A percentile compares a stretch with the other conserved stretches of the same genome.
Conservation (phyloP, 2,797 vertebrate species). For the Leptodactylus fallax region DNA sequence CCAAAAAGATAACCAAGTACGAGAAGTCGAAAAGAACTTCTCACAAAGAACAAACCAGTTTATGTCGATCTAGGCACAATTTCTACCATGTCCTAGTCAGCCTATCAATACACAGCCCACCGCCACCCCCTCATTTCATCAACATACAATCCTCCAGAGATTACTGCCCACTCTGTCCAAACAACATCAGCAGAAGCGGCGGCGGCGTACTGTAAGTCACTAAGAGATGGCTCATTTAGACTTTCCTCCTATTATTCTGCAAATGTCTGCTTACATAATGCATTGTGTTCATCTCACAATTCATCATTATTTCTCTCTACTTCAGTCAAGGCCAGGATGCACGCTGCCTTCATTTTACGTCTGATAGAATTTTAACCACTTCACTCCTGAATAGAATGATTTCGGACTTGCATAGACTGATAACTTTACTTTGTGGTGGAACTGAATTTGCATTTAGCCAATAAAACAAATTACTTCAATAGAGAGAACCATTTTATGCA, state of each 20-base stretch:
- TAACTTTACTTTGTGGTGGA: neutral
- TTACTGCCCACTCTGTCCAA: slow-evolving; percentile 57
- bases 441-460: neutral
- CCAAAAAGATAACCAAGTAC: neutral
- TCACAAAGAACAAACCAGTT: slow-evolving; percentile 24
- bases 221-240: slow-evolving; percentile 45
- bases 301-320: slow-evolving; percentile 39
- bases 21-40: neutral
- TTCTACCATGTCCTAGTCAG: slow-evolving; percentile 19
- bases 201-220: slow-evolving; percentile 23
- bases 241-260: slow-evolving; percentile 44
- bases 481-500: neutral
- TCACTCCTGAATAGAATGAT: neutral
- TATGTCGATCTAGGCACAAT: slow-evolving; percentile 35
- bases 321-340: slow-evolving; percentile 32
- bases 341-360: slow-evolving; percentile 9
- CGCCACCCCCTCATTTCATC: slow-evolving; percentile 56
- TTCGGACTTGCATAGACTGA: neutral
- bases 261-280: slow-evolving; percentile 53
- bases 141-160: slow-evolving; percentile 51
- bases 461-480: neutral
- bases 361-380: slow-evolving; percentile 23
- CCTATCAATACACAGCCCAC: slow-evolving; percentile 45
- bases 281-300: slow-evolving; percentile 48
- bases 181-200: slow-evolving; percentile 29